Percentiles rank a stretch among this genome's conserved stretches.
Evolutionary conservation across 2,797 vertebrate genomes (phyloP).

Genomic region (Syncerus caffer): DNA sequence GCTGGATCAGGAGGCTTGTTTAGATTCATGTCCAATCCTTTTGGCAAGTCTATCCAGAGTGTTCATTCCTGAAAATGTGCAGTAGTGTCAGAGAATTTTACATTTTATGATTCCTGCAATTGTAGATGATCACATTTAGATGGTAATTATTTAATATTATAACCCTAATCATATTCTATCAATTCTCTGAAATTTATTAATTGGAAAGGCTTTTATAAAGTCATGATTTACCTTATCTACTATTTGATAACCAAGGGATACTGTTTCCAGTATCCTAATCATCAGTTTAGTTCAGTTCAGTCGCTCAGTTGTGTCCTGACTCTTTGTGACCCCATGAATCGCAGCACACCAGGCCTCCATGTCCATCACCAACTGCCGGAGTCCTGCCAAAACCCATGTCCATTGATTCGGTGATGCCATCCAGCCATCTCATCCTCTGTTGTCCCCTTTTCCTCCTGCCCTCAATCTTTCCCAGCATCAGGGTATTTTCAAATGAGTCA

Average conservation of each 20-base stretch:
- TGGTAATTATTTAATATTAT: not conserved
- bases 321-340: too few species aligned
- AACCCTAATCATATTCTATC: not conserved
- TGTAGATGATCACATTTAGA: not conserved
- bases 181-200: not conserved
- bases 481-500: too few species aligned
- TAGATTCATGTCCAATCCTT: not conserved
- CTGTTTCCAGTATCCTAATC: not conserved
- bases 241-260: not conserved
- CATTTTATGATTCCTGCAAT: not conserved
- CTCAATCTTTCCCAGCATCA: too few species aligned
- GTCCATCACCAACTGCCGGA: too few species aligned
- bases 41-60: not conserved
- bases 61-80: not conserved
- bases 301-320: rapidly evolving
- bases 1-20: not conserved
- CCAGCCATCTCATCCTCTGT: too few species aligned
- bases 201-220: not conserved
- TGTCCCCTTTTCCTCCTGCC: too few species aligned
- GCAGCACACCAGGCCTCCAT: too few species aligned
- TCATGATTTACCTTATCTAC: not conserved
- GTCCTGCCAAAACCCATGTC: too few species aligned
- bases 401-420: too few species aligned
- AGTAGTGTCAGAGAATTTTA: not conserved
- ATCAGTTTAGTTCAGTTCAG: too few species aligned